These are phyloP conservation scores for Colaptes auratus DNA, from an alignment of 2,113 vertebrate genomes.

Conservation along the genomic window DNA sequence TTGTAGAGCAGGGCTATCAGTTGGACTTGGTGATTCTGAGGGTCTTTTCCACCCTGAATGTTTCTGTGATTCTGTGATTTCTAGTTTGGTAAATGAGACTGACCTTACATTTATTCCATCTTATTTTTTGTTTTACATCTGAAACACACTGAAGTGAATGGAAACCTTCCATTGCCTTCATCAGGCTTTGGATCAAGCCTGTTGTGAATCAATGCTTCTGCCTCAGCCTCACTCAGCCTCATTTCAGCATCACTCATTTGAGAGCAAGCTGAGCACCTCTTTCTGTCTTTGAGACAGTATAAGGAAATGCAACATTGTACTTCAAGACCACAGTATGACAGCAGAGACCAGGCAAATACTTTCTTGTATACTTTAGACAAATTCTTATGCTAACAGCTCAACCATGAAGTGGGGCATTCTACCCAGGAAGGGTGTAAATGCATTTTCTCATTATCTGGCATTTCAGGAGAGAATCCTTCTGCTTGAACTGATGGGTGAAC, in stretches of 20 bases:
- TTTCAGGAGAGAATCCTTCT: conserved; percentile 20
- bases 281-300: background rate
- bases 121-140: background rate
- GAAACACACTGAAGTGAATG: background rate
- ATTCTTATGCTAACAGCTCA: background rate
- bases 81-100: too few species aligned
- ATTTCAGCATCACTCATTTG: background rate
- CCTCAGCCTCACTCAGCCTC: too few species aligned
- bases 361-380: background rate
- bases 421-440: background rate
- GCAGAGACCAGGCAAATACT: background rate
- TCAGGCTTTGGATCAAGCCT: background rate
- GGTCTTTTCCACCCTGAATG: too few species aligned
- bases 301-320: background rate
- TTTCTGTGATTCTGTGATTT: too few species aligned
- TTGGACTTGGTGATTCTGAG: too few species aligned
- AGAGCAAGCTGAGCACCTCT: background rate
- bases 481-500: conserved; percentile 56
- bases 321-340: background rate
- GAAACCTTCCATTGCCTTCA: background rate
- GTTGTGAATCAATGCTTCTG: background rate
- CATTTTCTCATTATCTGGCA: background rate
- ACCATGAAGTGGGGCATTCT: background rate
- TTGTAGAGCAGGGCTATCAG: too few species aligned
- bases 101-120: too few species aligned